A percentile compares a stretch with the other conserved stretches of the same genome.
Conservation (phyloP, 2,888 invertebrate species). For the Pimpla rufipes region DNA sequence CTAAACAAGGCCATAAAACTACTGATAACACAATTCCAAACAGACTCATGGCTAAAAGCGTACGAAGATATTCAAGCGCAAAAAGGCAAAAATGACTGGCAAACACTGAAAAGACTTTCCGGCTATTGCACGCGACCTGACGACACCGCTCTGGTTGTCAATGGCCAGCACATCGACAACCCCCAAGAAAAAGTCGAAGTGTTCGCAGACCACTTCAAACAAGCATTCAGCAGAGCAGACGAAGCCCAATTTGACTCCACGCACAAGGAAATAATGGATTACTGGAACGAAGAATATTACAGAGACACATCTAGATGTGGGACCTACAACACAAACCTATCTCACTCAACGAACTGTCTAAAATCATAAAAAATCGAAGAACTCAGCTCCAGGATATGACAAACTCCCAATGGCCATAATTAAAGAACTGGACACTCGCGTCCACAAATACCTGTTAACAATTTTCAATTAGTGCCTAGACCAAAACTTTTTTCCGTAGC, state of each 20-base stretch:
- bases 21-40: constrained; percentile 24
- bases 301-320: neutral
- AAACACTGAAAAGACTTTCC: constrained; percentile 35
- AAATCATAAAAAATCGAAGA: constrained; percentile 16
- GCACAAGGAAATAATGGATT: neutral
- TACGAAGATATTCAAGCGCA: constrained; percentile 32
- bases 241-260: neutral
- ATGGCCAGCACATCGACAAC: too few relatives aligned
- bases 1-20: neutral
- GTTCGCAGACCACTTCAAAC: neutral
- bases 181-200: too few relatives aligned
- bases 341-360: neutral
- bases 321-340: constrained; percentile 8
- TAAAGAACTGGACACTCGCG: constrained; percentile 12
- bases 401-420: constrained; percentile 25
- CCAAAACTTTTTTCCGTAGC: neutral
- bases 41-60: constrained; percentile 32
- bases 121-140: constrained; percentile 8
- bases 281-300: neutral
- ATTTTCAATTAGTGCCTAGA: neutral
- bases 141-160: too few relatives aligned
- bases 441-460: constrained; percentile 12
- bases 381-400: constrained; percentile 45
- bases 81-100: constrained; percentile 48
- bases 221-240: neutral